Conservation (phyloP, 2,888 invertebrate genomes). For the Drosophila rellima region DNA sequence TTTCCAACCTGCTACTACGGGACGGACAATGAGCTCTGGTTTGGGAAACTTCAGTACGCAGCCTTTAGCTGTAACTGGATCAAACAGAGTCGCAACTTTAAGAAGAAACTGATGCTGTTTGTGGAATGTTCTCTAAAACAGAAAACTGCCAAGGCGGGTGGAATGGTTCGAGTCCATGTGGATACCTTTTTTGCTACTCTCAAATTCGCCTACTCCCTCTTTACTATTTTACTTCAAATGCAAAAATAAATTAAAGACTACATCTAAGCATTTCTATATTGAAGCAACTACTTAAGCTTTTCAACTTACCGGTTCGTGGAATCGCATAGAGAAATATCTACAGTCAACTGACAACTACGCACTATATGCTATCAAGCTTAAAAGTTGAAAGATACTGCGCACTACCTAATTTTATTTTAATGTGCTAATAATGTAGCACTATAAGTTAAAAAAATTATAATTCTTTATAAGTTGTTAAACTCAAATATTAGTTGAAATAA, state of each 20-base stretch:
- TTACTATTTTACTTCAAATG: conserved; percentile 67
- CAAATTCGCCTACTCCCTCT: conserved; percentile 71
- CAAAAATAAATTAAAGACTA: conserved; percentile 35
- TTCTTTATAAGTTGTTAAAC: too few relatives aligned
- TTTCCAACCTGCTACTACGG: conserved; percentile 77
- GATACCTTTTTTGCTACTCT: conserved; percentile 67
- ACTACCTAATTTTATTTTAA: too few relatives aligned
- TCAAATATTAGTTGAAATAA: too few relatives aligned
- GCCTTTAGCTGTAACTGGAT: conserved; percentile 76
- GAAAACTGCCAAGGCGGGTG: conserved; percentile 65
- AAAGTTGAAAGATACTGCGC: too few relatives aligned
- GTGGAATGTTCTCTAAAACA: conserved; percentile 66
- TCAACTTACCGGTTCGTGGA: neutral
- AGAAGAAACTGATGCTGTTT: conserved; percentile 69
- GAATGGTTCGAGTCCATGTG: conserved; percentile 72
- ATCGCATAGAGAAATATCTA: too few relatives aligned
- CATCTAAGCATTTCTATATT: neutral
- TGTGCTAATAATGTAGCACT: too few relatives aligned
- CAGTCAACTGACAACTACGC: neutral
- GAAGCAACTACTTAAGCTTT: too few relatives aligned
- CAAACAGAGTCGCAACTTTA: conserved; percentile 55
- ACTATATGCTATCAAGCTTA: too few relatives aligned
- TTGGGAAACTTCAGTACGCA: conserved; percentile 65
- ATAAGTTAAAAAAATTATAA: too few relatives aligned
- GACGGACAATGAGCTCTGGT: conserved; percentile 59